Evolutionary conservation across 2,797 vertebrate species (phyloP).

Genomic region (Gadopsis bispinosus): DNA sequence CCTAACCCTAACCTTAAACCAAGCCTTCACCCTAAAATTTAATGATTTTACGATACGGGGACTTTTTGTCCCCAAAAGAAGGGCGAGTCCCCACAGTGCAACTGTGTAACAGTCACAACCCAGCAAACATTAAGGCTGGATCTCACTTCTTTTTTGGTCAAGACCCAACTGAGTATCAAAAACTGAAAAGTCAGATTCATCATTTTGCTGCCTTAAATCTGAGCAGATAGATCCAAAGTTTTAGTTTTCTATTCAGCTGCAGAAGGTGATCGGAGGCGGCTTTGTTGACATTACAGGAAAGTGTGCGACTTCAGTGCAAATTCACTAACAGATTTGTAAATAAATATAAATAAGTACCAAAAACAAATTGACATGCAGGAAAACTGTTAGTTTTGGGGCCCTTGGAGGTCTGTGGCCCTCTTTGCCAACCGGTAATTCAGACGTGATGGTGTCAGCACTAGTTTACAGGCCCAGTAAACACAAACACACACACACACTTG

Average conservation of each 20-base stretch:
- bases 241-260: background rate
- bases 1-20: too few species aligned
- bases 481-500: slow-evolving; percentile 8
- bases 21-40: too few species aligned
- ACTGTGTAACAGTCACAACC: too few species aligned
- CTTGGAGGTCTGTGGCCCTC: background rate
- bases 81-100: too few species aligned
- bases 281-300: background rate
- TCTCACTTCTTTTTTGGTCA: background rate
- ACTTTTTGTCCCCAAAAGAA: too few species aligned
- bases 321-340: background rate
- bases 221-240: background rate
- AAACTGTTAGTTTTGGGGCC: background rate
- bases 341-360: slow-evolving; percentile 2
- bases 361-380: background rate
- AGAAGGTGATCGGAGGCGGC: background rate
- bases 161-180: background rate
- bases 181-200: background rate
- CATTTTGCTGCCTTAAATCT: background rate
- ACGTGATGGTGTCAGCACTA: background rate
- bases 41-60: too few species aligned
- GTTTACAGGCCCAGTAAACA: slow-evolving; percentile 3
- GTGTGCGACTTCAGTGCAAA: background rate
- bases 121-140: background rate
- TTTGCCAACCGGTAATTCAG: background rate